Base-by-base conservation (phyloP, 2,888 invertebrate species). In the Habroteleia sp. region DNA sequence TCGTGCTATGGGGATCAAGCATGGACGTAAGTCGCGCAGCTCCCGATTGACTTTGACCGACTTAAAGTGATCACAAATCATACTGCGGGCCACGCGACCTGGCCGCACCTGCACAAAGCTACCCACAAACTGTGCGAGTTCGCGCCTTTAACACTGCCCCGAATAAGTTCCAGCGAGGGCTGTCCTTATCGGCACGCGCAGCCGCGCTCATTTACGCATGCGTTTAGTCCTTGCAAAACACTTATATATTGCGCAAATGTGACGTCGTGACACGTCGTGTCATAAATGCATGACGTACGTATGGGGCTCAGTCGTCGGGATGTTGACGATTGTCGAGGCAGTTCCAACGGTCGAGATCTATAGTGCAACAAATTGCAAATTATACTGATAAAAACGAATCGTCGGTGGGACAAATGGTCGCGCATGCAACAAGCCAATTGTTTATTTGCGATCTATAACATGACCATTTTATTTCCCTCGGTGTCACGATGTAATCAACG, bases 91-190 rank as follows among this genome's bases (percentile, higher is more conserved):
- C 41, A 20, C 16, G 10, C 31, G 48, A 60, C n/a, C 54, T 17
- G 44, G 8, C 50, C 39, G 37, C 41, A 62, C 35, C 52, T 42
- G 63, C 54, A 66, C 65, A 65, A 58, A 23, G 77, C 74, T 77
- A 27, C 58, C 68, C 76, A 76, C 76, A 65, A 73, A 83, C 82
- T 84, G 79, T 31, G 48, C 77, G 77, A 79, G 80, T 80, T 80
- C 83, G 81, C 83, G 81, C 80, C 77, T 80, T 69, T 78, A 77
- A 78, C 79, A 77, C 77, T 77, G 79, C 76, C 74, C 77, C 50
- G 69, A 77, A 71, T 54, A 31, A 33, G 63, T 46, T 56, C 60
- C 65, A 62, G 58, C 68, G 68, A 35, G 58, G 52, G 42, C 48
- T 41, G 50, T 31, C 56, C 56, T 54, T 76, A 60, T 60, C 33